A percentile compares a stretch with the other conserved stretches of the same genome.
phyloP scores from a whole-genome alignment of 1,140 invertebrate genomes.

The Platorchestia sp. region DNA sequence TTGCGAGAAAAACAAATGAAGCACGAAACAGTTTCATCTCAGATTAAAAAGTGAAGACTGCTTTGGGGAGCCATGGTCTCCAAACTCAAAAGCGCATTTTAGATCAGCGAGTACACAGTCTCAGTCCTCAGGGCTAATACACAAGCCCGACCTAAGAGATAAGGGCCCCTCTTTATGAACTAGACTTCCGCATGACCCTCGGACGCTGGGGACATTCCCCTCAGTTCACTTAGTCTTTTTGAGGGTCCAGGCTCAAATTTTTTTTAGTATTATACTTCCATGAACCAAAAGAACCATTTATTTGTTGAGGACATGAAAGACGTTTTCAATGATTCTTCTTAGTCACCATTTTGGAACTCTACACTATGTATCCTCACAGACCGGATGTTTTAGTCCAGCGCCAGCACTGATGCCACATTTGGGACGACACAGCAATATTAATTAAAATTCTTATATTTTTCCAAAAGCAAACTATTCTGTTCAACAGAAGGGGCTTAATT shows the following conservation, averaged over 20 bases:
- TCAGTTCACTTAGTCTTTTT: background rate
- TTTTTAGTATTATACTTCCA: background rate
- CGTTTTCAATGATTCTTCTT: background rate
- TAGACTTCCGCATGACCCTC: background rate
- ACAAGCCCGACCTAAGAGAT: background rate
- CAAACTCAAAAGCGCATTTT: background rate
- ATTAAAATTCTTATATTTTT: too few species aligned
- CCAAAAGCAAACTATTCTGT: too few species aligned
- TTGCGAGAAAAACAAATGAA: background rate
- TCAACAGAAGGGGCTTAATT: too few species aligned
- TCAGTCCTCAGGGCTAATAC: background rate
- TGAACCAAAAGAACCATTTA: background rate
- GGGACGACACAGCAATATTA: too few species aligned
- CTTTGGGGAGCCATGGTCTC: background rate
- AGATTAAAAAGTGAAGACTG: background rate
- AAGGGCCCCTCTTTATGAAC: background rate
- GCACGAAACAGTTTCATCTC: background rate
- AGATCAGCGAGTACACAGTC: background rate
- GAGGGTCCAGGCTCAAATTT: background rate
- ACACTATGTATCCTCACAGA: background rate
- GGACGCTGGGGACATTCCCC: background rate
- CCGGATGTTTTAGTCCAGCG: background rate
- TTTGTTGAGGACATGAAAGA: background rate
- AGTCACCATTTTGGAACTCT: background rate
- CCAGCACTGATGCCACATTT: too few species aligned